Percentiles rank a stretch among this genome's conserved stretches.
Evolutionary conservation across 2,888 invertebrate species (phyloP).

Genomic region (Neoitamus cyanurus): DNA sequence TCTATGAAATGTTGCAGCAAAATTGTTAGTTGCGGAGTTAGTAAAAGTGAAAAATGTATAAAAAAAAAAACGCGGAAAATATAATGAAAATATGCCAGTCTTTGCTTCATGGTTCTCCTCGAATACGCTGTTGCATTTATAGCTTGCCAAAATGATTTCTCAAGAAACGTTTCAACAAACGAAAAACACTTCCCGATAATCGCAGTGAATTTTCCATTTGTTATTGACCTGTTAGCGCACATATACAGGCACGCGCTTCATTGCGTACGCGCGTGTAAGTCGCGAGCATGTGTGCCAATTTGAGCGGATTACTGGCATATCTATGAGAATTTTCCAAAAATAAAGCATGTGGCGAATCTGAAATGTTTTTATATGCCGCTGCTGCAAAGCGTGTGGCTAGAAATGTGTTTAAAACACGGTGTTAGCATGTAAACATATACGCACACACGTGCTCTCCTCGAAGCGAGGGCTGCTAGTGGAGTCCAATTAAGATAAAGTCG

Average conservation of each 20-base stretch:
- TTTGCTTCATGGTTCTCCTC: not conserved
- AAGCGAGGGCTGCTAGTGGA: not conserved
- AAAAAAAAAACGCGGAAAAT: not conserved
- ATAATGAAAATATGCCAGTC: not conserved
- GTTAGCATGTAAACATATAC: not conserved
- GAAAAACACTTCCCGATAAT: conserved; percentile 5
- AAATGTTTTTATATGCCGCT: not conserved
- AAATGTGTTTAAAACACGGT: not conserved
- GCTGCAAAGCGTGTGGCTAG: not conserved
- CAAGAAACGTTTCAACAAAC: not conserved
- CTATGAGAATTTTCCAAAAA: conserved; percentile 50
- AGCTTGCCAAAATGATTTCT: not conserved
- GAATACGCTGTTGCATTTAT: not conserved
- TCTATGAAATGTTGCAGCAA: not conserved
- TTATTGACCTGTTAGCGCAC: conserved; percentile 37
- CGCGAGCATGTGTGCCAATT: not conserved
- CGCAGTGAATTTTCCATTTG: conserved; percentile 14
- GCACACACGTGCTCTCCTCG: not conserved
- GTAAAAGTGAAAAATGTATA: not conserved
- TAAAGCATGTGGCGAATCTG: conserved; percentile 47
- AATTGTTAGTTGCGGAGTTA: not conserved
- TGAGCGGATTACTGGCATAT: not conserved
- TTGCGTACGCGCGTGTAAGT: not conserved
- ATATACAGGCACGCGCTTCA: not conserved
- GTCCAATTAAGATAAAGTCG: not conserved